phyloP scores from a whole-genome alignment of 2,113 vertebrate genomes.

The Xiphophorus couchianus region DNA sequence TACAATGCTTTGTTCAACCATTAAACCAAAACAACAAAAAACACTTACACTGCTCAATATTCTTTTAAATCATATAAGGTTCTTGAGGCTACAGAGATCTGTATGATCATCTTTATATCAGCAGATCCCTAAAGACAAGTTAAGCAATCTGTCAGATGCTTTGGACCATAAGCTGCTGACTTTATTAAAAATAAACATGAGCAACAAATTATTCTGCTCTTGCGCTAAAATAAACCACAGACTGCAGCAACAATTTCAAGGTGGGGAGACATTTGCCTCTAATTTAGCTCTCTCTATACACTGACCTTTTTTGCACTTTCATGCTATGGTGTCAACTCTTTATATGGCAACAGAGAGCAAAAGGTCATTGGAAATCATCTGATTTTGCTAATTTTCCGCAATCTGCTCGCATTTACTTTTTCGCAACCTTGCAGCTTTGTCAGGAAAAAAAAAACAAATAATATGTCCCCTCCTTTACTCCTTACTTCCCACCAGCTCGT shows the following conservation, averaged over 20 bases:
- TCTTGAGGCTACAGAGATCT: too few species aligned
- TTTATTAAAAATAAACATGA: neutral
- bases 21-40: neutral
- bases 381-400: neutral
- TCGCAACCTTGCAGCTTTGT: neutral
- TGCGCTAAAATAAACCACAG: neutral
- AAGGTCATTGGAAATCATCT: constrained; percentile 23
- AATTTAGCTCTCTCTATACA: constrained; percentile 1
- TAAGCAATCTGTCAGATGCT: neutral
- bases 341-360: constrained; percentile 11
- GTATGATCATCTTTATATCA: neutral
- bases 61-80: neutral
- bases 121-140: neutral
- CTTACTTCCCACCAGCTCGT: constrained; percentile 18
- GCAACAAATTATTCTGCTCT: neutral
- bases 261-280: constrained; percentile 5
- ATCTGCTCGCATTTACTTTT: constrained; percentile 7
- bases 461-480: constrained; percentile 11
- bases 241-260: neutral
- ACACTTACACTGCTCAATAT: neutral
- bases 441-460: neutral
- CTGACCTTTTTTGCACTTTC: neutral
- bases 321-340: neutral
- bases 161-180: neutral
- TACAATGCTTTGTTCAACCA: neutral